phyloP scores from a whole-genome alignment of 2,797 vertebrate genomes.

The Gadopsis marmoratus region DNA sequence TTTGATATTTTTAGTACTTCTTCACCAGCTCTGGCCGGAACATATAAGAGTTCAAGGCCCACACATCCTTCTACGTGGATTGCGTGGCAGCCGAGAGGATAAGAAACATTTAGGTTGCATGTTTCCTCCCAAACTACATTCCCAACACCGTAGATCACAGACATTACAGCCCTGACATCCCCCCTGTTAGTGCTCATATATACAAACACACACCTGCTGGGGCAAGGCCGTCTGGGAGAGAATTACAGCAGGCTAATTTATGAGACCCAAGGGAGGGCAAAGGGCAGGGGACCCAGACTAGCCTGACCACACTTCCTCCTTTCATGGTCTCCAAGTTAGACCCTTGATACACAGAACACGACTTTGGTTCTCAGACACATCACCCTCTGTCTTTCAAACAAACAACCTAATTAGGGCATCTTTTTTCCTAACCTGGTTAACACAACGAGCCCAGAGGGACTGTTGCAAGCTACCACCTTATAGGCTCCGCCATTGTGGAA shows the following conservation, averaged over 20 bases:
- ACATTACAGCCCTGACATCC: conserved; percentile 81
- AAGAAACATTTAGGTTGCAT: conserved; percentile 85
- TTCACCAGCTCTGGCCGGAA: conserved; percentile 54
- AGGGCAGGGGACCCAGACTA: conserved; percentile 83
- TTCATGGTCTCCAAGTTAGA: conserved; percentile 71
- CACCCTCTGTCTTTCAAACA: conserved; percentile 57
- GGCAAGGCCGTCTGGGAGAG: conserved; percentile 82
- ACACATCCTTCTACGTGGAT: conserved; percentile 65
- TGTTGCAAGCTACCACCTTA: conserved; percentile 11
- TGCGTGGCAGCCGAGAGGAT: conserved; percentile 75
- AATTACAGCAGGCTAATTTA: conserved; percentile 88
- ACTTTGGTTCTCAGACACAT: conserved; percentile 44
- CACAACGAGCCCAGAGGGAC: conserved; percentile 49
- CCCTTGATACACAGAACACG: conserved; percentile 45
- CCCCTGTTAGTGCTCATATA: conserved; percentile 80
- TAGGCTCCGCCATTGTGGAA: conserved; percentile 23
- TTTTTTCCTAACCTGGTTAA: conserved; percentile 46
- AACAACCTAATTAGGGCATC: conserved; percentile 37
- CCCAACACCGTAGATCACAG: conserved; percentile 86
- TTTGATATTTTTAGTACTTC: conserved; percentile 51
- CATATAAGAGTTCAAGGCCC: conserved; percentile 30
- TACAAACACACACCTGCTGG: conserved; percentile 90
- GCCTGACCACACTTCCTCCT: conserved; percentile 83
- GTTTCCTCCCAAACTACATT: conserved; percentile 84
- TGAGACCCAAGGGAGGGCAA: conserved; percentile 83